These are phyloP conservation scores for Chloropsis cyanopogon DNA, from an alignment of 2,113 vertebrate species.

Conservation along the genomic window DNA sequence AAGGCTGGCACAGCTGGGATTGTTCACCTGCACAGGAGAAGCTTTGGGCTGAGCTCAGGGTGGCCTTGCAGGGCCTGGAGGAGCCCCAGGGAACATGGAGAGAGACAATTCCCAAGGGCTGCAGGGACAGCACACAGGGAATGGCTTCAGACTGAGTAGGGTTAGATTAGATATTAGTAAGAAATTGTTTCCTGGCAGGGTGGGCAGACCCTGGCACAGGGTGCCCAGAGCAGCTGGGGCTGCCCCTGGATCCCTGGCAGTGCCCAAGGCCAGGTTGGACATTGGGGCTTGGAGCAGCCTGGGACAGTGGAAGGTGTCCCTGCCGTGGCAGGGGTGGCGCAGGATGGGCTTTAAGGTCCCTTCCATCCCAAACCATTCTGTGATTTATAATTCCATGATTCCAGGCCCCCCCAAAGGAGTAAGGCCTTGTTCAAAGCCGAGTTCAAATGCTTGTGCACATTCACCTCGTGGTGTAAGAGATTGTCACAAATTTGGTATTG, in stretches of 20 bases:
- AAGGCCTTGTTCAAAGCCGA: rapidly evolving
- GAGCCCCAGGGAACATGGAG: not conserved
- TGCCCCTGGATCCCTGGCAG: not conserved
- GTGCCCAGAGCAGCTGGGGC: not conserved
- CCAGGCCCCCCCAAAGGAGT: not conserved
- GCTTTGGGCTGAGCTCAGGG: not conserved
- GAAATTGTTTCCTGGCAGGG: not conserved
- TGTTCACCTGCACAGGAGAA: not conserved
- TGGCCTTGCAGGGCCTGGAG: not conserved
- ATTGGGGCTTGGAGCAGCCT: not conserved
- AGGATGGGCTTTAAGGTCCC: rapidly evolving
- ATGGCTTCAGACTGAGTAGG: not conserved
- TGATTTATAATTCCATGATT: not conserved
- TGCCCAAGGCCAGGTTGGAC: not conserved
- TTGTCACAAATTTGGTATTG: not conserved
- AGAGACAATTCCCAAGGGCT: not conserved
- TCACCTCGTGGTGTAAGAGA: rapidly evolving
- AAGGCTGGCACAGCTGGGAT: not conserved
- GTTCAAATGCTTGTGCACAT: not conserved
- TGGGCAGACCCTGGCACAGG: not conserved
- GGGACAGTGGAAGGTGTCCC: not conserved
- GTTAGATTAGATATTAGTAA: too few relatives aligned
- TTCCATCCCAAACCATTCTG: not conserved
- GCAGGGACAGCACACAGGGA: not conserved
- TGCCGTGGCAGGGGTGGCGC: not conserved